These are phyloP conservation scores for Macaca mulatta DNA, from an alignment of 2,113 vertebrate genomes.

Conservation along the genomic window DNA sequence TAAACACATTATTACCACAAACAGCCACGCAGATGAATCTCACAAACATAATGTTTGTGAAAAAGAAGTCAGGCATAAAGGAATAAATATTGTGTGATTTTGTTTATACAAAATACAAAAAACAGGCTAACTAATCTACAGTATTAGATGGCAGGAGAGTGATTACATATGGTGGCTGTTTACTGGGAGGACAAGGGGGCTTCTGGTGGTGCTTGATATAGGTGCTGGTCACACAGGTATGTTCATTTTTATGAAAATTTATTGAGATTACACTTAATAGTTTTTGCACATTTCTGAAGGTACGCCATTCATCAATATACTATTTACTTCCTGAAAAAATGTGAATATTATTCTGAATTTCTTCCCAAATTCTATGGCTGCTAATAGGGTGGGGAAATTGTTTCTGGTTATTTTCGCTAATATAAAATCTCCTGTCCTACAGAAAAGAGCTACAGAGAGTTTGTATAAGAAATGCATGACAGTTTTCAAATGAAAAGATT, in stretches of 20 bases:
- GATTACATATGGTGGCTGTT: neutral
- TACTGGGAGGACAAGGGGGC: rapidly evolving
- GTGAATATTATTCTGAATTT: neutral
- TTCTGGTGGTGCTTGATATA: neutral
- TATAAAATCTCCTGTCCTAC: neutral
- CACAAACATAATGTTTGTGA: neutral
- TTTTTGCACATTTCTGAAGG: slow-evolving; percentile 9
- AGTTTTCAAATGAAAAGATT: slow-evolving; percentile 31
- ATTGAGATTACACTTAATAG: neutral
- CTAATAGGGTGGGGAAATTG: neutral
- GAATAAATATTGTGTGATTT: neutral
- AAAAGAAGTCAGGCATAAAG: neutral
- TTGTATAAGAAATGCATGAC: neutral
- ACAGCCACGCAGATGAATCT: neutral
- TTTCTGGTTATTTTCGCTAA: neutral
- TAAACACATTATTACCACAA: neutral
- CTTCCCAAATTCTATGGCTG: neutral
- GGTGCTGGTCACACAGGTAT: neutral
- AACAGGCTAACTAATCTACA: neutral
- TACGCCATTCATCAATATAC: neutral
- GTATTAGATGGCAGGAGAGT: neutral
- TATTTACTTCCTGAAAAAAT: neutral
- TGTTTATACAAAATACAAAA: neutral
- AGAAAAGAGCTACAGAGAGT: neutral
- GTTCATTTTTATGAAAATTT: neutral